Evolutionary conservation across 1,140 invertebrate species (phyloP).

Genomic region (Akabosia matsudoensis): DNA sequence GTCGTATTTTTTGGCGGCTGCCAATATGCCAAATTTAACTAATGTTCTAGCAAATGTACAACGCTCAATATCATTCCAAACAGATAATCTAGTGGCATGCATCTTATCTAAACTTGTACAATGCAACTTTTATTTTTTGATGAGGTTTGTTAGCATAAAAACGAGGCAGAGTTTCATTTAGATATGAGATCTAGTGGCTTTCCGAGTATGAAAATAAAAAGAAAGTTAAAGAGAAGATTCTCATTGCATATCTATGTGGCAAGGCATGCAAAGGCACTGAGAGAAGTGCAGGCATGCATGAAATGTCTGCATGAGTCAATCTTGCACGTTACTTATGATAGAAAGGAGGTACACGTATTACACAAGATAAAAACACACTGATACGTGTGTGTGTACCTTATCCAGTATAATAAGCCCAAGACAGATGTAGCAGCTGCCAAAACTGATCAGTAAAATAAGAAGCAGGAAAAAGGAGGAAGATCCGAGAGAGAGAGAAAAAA

Average conservation of each 20-base stretch:
- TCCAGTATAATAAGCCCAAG: neutral
- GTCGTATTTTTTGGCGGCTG: neutral
- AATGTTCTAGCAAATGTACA: slow-evolving; percentile 24
- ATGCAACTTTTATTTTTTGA: neutral
- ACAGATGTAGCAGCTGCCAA: slow-evolving; percentile 21
- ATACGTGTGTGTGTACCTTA: neutral
- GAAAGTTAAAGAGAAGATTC: neutral
- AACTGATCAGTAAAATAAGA: neutral
- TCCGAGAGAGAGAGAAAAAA: neutral
- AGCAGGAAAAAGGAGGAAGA: neutral
- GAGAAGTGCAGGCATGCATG: slow-evolving; percentile 19
- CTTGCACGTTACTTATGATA: slow-evolving; percentile 18
- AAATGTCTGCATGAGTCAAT: slow-evolving; percentile 25
- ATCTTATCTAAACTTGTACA: neutral
- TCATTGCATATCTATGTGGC: slow-evolving; percentile 3
- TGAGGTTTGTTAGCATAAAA: slow-evolving; percentile 7
- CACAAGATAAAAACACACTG: neutral
- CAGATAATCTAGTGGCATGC: slow-evolving; percentile 12
- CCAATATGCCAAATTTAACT: slow-evolving; percentile 25
- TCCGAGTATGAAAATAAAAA: neutral
- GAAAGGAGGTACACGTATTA: neutral
- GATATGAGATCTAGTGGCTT: neutral
- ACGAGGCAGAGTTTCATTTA: neutral
- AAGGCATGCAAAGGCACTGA: slow-evolving; percentile 6
- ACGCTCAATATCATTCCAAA: slow-evolving; percentile 25